phyloP scores from a whole-genome alignment of 2,113 vertebrate species.

The Plecturocebus donacophilus region DNA sequence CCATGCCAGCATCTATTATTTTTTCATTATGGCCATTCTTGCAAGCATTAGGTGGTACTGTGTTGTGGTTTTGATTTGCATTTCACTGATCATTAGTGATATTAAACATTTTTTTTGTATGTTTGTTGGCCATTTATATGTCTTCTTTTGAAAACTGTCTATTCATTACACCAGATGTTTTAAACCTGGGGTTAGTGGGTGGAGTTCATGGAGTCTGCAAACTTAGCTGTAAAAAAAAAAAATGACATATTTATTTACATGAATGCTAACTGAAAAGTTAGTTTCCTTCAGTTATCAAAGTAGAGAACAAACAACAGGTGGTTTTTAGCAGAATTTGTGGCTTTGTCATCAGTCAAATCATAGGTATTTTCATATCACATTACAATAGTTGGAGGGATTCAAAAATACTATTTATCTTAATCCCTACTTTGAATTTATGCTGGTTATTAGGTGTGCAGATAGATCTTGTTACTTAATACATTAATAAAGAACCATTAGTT shows the following conservation, averaged over 20 bases:
- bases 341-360: neutral
- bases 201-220: neutral
- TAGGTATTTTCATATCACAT: constrained; percentile 38
- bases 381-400: neutral
- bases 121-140: too few relatives aligned
- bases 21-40: too few relatives aligned
- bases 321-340: constrained; percentile 8
- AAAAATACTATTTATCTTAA: constrained; percentile 32
- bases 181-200: neutral
- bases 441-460: constrained; percentile 28
- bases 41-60: too few relatives aligned
- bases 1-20: too few relatives aligned
- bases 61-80: too few relatives aligned
- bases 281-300: neutral
- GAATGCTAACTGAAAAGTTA: neutral
- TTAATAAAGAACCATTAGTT: constrained; percentile 36
- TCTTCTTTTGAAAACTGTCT: too few relatives aligned
- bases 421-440: constrained; percentile 41
- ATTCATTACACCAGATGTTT: neutral
- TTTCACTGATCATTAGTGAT: too few relatives aligned
- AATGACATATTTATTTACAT: neutral
- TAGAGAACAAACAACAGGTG: neutral
- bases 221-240: neutral
- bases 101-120: too few relatives aligned
- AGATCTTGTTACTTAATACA: constrained; percentile 2